Conservation (phyloP, 2,113 vertebrate genomes). For the Orycteropus afer region DNA sequence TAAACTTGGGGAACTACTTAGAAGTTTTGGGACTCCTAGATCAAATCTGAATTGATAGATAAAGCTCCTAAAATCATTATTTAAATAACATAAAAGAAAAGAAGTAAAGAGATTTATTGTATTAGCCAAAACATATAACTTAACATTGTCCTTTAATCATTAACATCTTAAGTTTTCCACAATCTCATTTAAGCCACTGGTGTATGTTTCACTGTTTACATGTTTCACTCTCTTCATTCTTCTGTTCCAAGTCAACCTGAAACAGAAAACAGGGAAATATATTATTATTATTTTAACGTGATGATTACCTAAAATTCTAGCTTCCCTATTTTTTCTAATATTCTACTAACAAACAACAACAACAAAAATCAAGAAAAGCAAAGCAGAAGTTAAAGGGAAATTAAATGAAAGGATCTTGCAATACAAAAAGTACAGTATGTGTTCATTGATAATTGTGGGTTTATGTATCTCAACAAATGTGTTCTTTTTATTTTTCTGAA, state of each 20-base stretch:
- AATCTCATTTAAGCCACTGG: not conserved
- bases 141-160: not conserved
- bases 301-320: conserved; percentile 23
- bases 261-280: not conserved
- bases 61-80: not conserved
- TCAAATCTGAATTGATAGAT: not conserved
- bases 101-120: not conserved
- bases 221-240: not conserved
- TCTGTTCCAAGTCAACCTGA: not conserved
- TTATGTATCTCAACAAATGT: not conserved
- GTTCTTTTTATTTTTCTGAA: conserved; percentile 14
- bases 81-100: not conserved
- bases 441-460: not conserved
- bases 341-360: not conserved
- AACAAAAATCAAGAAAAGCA: not conserved
- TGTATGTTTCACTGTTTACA: not conserved
- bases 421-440: not conserved
- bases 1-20: not conserved
- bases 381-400: not conserved
- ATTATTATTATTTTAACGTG: not conserved
- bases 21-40: not conserved
- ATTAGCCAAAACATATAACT: not conserved
- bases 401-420: not conserved
- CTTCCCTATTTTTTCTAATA: not conserved
- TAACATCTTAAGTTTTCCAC: not conserved